Base-by-base conservation (phyloP, 2,797 vertebrate species). In the Columba guinea region DNA sequence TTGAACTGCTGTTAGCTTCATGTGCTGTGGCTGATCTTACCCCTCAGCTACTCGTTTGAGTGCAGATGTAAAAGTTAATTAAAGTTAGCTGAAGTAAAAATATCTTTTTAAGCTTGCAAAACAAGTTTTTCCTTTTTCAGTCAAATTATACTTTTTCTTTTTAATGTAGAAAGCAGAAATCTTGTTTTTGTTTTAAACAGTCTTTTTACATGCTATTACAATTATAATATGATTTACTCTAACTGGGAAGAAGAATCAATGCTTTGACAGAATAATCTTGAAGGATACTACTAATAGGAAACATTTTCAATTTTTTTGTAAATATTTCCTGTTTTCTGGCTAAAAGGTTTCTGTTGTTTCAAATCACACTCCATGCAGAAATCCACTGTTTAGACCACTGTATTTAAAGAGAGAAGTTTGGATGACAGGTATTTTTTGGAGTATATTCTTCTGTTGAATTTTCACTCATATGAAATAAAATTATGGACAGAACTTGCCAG, bases 11-110 rank as follows among this genome's bases (percentile, higher is more conserved):
- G 4, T 59, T 65, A 73, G n/a, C 39, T 59, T 73, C 23, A 7
- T 52, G 10, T 28, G 35, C 30, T 41, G 23, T 46, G 90, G 44
- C 48, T 90, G 82, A 81, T 65, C 70, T 86, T 94, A 46, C 58
- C 62, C 17, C 48, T 86, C 0, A 9, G 70, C 55, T 87, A 59
- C 21, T 7, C 63, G 53, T 14, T 34, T 76, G 60, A 73, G 17
- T 73, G 34, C n/a, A 49, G 64, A 74, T 90, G 17, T 53, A 82
- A 75, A 71, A 82, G 76, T 58, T 75, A 82, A 80, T 90, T 94
- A 28, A 70, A 68, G 14, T 69, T 89, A 48, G 37, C 48, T n/a
- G 1, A 48, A 78, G 49, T 71, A 5, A 85, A 85, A 65, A 64
- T n/a, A 46, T 70, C 51, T 65, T 64, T 58, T 48, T 51, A 62